Conservation (phyloP, 2,888 invertebrate species). For the Caenorhabditis parvicauda region DNA sequence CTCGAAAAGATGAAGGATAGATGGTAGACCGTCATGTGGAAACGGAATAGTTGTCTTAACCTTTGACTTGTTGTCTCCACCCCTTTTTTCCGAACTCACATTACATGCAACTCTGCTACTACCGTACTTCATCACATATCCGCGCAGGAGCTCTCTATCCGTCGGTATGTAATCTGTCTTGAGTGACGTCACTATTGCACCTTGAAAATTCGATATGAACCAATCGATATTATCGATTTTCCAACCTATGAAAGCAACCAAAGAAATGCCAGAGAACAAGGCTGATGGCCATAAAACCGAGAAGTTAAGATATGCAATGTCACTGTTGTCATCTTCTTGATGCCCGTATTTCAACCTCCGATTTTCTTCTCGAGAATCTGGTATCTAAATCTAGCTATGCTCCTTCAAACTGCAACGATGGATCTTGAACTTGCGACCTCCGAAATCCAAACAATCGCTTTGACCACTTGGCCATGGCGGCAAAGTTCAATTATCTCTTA, state of each 20-base stretch:
- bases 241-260: slow-evolving; percentile 21
- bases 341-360: slow-evolving; percentile 42
- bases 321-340: slow-evolving; percentile 55
- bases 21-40: slow-evolving; percentile 25
- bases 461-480: no score
- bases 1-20: slow-evolving; percentile 38
- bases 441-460: no score
- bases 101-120: slow-evolving; percentile 31
- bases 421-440: neutral
- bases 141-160: slow-evolving; percentile 22
- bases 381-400: slow-evolving; percentile 22
- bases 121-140: slow-evolving; percentile 36
- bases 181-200: slow-evolving; percentile 24
- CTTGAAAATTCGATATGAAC: slow-evolving; percentile 13
- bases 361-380: slow-evolving; percentile 36
- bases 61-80: neutral
- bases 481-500: no score
- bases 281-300: slow-evolving; percentile 34
- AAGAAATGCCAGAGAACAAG: slow-evolving; percentile 29
- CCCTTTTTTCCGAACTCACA: slow-evolving; percentile 11
- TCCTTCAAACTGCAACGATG: neutral
- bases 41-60: slow-evolving; percentile 24
- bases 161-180: slow-evolving; percentile 36
- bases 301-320: slow-evolving; percentile 57
- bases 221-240: neutral